Evolutionary conservation across 2,113 vertebrate genomes (phyloP), one percentile per base, ranked within the genome.

Genomic region (Climacteris rufus): DNA sequence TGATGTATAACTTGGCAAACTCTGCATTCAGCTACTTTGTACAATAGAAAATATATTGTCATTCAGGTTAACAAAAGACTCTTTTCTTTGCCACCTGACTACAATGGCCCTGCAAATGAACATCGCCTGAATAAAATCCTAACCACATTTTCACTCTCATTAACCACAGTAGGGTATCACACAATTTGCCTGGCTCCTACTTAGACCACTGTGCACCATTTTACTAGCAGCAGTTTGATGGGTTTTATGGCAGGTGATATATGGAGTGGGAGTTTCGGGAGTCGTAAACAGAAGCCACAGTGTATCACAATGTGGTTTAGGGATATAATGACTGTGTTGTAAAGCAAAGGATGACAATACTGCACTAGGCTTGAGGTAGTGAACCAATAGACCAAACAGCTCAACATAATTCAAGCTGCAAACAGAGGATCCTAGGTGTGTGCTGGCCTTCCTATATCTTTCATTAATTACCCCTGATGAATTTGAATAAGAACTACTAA

Each of bases 171-270:
- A 98, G 98, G 98, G 97, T 98, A 98, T 98, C 98, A 98, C 97
- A 98, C 98, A 98, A 98, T 98, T 98, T 98, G 98, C 98, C 98
- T 95, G 95, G 97, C 97, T 98, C 97, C 98, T 98, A 97, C 97
- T 97, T 97, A 97, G 97, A 98, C 97, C 97, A 98, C 98, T 98
- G 96, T 98, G 96, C 98, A 98, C 97, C 98, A 97, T 98, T 98
- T 98, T 98, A 98, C 98, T 97, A 98, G 98, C 98, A 98, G 98
- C 98, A 97, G 97, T 98, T 97, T 98, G 98, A 98, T 98, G 98
- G 97, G 98, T 98, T 98, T 98, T 98, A 98, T 98, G 98, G 98
- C 98, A 98, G 98, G 98, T 98, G 98, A 98, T 98, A 98, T 98
- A 98, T 98, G 98, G 98, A 98, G 98, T 98, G 97, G 98, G 98